A percentile compares a stretch with the other conserved stretches of the same genome.
These are phyloP conservation scores for Siniperca obscura DNA, from an alignment of 2,797 vertebrate species.

Conservation along the genomic window DNA sequence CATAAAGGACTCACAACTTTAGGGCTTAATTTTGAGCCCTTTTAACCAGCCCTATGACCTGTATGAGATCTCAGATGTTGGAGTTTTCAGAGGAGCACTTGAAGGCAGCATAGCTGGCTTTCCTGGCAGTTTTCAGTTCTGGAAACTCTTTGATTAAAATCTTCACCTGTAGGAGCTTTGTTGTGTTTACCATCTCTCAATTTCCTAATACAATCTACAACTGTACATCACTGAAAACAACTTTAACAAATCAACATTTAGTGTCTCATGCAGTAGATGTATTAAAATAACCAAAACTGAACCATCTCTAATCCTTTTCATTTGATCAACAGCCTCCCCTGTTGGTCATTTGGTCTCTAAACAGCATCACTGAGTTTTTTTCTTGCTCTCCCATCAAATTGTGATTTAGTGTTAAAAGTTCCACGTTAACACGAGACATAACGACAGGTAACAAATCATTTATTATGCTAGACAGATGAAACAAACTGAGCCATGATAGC, in stretches of 20 bases:
- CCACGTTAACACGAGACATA: not conserved
- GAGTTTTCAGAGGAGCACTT: not conserved
- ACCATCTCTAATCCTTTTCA: not conserved
- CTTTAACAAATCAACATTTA: not conserved
- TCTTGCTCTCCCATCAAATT: conserved; percentile 1
- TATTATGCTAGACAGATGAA: conserved; percentile 83
- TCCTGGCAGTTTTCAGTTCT: conserved; percentile 13
- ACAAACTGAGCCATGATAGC: conserved; percentile 86
- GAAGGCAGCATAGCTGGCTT: conserved; percentile 41
- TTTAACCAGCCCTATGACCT: no score
- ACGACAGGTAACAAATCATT: conserved; percentile 80
- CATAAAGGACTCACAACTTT: not conserved
- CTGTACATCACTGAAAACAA: not conserved
- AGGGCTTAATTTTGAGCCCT: not conserved
- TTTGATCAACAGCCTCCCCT: conserved; percentile 61
- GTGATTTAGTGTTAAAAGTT: not conserved
- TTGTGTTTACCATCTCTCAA: not conserved
- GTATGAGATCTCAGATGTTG: not conserved
- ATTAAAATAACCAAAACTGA: not conserved
- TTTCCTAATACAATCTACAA: not conserved
- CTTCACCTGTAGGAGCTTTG: not conserved
- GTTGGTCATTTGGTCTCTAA: conserved; percentile 26
- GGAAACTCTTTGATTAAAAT: not conserved
- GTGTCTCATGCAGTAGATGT: no score
- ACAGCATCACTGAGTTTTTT: not conserved